Evolutionary conservation across 2,113 vertebrate species (phyloP).

Genomic region (Rhodinocichla rosea): DNA sequence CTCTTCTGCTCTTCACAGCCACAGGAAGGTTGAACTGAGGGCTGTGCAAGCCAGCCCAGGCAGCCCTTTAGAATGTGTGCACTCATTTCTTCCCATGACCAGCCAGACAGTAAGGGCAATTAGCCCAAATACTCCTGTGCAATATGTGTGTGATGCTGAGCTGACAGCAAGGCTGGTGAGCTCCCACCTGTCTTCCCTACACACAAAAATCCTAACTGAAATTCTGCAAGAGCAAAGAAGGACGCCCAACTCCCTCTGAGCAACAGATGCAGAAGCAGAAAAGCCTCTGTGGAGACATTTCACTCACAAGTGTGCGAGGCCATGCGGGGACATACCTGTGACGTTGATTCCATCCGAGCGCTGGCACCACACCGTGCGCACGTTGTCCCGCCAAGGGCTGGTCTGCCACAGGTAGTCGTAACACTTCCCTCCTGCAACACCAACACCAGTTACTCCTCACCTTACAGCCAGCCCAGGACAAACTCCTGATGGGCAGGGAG

Average conservation of each 20-base stretch:
- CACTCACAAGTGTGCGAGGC: rapidly evolving
- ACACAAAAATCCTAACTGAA: background rate
- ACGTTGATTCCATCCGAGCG: constrained; percentile 95
- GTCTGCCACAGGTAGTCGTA: constrained; percentile 89
- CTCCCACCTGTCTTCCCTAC: background rate
- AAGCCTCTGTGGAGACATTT: background rate
- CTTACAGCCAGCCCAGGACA: background rate
- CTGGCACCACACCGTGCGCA: constrained; percentile 92
- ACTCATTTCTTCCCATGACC: background rate
- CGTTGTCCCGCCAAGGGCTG: constrained; percentile 88
- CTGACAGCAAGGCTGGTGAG: background rate
- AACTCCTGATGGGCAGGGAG: background rate
- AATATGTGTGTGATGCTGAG: background rate
- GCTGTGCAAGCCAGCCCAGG: background rate
- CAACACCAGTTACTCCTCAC: background rate
- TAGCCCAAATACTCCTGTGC: background rate
- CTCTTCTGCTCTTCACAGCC: background rate
- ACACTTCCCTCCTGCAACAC: constrained; percentile 86
- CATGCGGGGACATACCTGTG: constrained; percentile 79
- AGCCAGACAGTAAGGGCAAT: background rate
- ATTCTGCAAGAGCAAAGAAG: background rate
- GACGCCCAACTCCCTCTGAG: background rate
- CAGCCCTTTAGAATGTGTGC: background rate
- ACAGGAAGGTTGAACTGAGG: background rate
- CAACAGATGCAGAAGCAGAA: background rate